Evolutionary conservation across 2,888 invertebrate genomes (phyloP), one percentile per base, ranked within the genome.

Genomic region (Mythimna loreyi): DNA sequence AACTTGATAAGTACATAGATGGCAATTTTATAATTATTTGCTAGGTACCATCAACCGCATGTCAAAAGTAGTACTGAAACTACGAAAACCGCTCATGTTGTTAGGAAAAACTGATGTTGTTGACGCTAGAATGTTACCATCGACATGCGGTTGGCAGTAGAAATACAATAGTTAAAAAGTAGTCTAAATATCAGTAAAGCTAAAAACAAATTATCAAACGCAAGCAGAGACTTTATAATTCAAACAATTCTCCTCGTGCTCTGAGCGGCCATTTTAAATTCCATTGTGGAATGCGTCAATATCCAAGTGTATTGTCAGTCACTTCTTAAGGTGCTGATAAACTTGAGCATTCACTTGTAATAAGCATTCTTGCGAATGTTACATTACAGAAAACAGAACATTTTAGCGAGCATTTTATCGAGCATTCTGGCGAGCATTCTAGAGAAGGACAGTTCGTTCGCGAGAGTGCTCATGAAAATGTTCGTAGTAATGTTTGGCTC

Each of bases 111-210:
- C 47, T 13, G 5, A 11, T 9, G 16, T 11, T 49, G 21, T 52
- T 19, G 28, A n/a, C 0, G 19, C 28, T 16, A 19, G 1, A 23
- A 40, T 19, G 11, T 28, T 62, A 45, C 23, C 1, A 23, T 23
- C n/a, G 30, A 40, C 21, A 50, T 50, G 50, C 25, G 25, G 50
- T 25, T 50, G 25, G 19, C 25, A 13, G 8, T 45, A 33, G 3
- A 52, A 72, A 5, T 36, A n/a, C n/a, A 62, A 28, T 62, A 11
- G 16, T 61, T 36, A 45, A 45, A 53, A 52, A 25, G 25, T 50
- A 25, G 23, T 50, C 49, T n/a, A 30, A 40, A 71, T 3, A 59
- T 5, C 28, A n/a, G n/a, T n/a, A 19, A 33, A 50, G 16, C 25
- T 60, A 16, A 19, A 43, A 52, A 43, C 21, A 7, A 52, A 61